Base-by-base conservation (phyloP, 2,888 invertebrate species). In the Theodoxus fluviatilis region DNA sequence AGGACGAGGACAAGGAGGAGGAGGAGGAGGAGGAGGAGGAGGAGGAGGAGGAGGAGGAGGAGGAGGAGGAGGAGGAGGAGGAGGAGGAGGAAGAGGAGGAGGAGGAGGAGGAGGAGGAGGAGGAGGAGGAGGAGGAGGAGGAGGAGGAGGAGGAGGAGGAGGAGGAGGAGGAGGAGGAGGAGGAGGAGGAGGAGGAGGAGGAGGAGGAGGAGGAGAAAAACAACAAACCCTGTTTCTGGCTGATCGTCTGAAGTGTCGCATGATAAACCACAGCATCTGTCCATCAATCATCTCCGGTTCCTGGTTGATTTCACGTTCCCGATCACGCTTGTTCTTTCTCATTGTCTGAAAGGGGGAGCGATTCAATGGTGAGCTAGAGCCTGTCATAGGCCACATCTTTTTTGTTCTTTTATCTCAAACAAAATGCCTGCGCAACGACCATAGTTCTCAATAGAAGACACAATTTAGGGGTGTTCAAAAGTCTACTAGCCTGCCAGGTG, bases 191-290 rank as follows among this genome's bases (percentile, higher is more conserved):
- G 40, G 59, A 18, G 57, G 47, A 22, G 18, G 47, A 3, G 35
- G 12, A 43, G 0, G n/a, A n/a, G n/a, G 0, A 22, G 15, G 12
- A 59, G 3, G 37, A 35, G 2, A n/a, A 61, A 33, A 68, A 63
- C 65, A 6, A 75, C 78, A 73, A 72, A 83, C 83, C 79, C 82
- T 71, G 37, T 85, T 74, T 74, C 88, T 80, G 28, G 88, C 85
- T 18, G 86, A 85, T 68, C 88, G 81, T 40, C 88, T 81, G 65
- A 90, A 84, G 74, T 89, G 89, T 74, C 89, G 87, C 85, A 90
- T 87, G 67, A 90, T 83, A 68, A 89, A 87, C 89, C 89, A 89
- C 73, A 90, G 82, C 86, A 90, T 88, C 75, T 89, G 88, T 4
- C 89, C 88, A 75, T 89, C 89, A 70, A 89, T 85, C 75, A 87